Conservation (phyloP, 2,888 invertebrate genomes). For the Microctonus hyperodae region DNA sequence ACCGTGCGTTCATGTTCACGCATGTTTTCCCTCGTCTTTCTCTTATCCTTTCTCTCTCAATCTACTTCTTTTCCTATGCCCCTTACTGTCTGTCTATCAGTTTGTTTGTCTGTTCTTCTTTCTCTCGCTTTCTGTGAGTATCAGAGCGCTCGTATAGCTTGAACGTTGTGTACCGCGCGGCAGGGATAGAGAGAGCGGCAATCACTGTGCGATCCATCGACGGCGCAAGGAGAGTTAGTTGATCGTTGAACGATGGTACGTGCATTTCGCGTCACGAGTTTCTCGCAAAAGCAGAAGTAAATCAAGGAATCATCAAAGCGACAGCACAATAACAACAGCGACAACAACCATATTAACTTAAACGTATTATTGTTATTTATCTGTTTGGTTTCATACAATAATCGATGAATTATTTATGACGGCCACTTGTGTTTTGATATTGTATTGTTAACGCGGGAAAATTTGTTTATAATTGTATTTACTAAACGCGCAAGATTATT, state of each 20-base stretch:
- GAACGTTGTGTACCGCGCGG: background rate
- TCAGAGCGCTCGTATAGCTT: conserved; percentile 3
- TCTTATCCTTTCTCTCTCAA: too few relatives aligned
- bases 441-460: background rate
- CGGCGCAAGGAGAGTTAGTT: background rate
- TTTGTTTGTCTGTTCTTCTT: too few relatives aligned
- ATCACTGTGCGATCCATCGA: background rate
- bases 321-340: background rate
- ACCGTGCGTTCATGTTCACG: conserved; percentile 24
- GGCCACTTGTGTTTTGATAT: background rate
- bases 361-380: background rate
- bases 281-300: background rate
- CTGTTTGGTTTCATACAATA: background rate
- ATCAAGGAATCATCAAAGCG: background rate
- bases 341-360: background rate
- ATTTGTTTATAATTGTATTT: conserved; percentile 1
- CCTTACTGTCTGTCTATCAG: too few relatives aligned
- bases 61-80: too few relatives aligned
- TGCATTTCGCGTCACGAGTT: conserved; percentile 10
- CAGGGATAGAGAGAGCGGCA: conserved; percentile 14
- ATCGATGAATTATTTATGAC: background rate
- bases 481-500: too few relatives aligned
- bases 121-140: too few relatives aligned
- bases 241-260: conserved; percentile 9
- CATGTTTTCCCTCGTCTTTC: conserved; percentile 20